Base-by-base conservation (phyloP, 2,113 vertebrate genomes). In the Gymnobelideus leadbeateri region DNA sequence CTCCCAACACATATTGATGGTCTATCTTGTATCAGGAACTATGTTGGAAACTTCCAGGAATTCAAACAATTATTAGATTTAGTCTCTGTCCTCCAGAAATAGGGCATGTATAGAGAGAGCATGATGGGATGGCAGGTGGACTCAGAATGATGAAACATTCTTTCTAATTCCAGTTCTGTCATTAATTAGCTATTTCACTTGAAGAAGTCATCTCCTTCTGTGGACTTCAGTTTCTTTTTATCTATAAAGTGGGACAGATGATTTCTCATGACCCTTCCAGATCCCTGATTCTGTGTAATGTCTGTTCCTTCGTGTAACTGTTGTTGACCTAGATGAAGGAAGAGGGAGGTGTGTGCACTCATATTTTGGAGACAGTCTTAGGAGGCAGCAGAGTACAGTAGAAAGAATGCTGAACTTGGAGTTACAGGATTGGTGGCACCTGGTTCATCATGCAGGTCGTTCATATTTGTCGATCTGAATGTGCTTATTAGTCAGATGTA, bases 401-500 rank as follows among this genome's bases (percentile, higher is more conserved):
- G n/a, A 84, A 84, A 43, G n/a, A 84, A 23, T 84, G n/a, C 68
- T 84, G 68, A 84, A 84, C n/a, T 84, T 84, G 68, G 68, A 84
- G 68, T 84, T 43, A 84, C 68, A 84, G n/a, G n/a, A 84, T 84
- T 2, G 0, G 68, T 84, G n/a, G 68, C 68, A 84, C 68, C 68
- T 84, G 68, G 68, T 84, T 43, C n/a, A 84, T 84, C 68, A 84
- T 84, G n/a, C 2, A n/a, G 68, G n/a, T 84, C 2, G 68, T 84
- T 84, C 68, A 84, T 84, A 84, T 43, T 84, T 84, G 68, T 43
- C n/a, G 68, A 84, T 84, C 68, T 84, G 68, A 84, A 84, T 84
- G 68, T 84, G 68, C 68, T 84, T 84, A 84, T 84, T 84, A 84
- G 68, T 84, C 68, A 84, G 68, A 84, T 84, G 68, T 84, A 84